Evolutionary conservation across 2,888 invertebrate species (phyloP), one percentile per base, ranked within the genome.

Genomic region (Papilio elwesi): DNA sequence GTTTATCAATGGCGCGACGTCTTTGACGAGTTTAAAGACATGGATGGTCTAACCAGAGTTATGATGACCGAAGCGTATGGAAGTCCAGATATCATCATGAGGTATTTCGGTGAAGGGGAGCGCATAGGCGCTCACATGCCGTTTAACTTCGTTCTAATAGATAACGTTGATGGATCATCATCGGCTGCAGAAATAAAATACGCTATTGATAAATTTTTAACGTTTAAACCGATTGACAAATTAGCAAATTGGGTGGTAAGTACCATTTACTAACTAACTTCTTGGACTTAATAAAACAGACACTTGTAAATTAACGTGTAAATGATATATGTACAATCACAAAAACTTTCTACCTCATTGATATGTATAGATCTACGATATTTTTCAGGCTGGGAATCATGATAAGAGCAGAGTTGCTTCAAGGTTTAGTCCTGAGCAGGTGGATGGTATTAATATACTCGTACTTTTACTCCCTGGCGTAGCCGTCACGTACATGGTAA

Each of bases 381-480:
- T 10, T 66, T 83, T 80, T 48, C 73, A 95, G 96, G 94, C 97
- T 82, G 97, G 97, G 64, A 97, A 97, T 85, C 97, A 97, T 78
- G 97, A 97, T 84, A 95, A 96, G 63, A 92, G 88, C 57, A 94
- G 97, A 76, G 94, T 96, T n/a, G 96, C 96, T 0, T 94, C 96
- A 0, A 94, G 97, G 77, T 96, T 95, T 76, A 97, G 96, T 0
- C 89, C 93, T 6, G 94, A 95, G 70, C 91, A 96, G 78, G 95
- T 96, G 0, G 97, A 98, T 87, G 96, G 96, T n/a, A 94, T 98
- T 82, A 97, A 97, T 83, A 97, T 98, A 96, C 85, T 99, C 69
- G 91, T 96, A 16, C 92, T 97, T 83, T 94, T 98, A 15, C 90
- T 98, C 68, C 98, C 98, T 2, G 98, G 98, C 53, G 95, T 97